These are phyloP conservation scores for Tineola bisselliella DNA, from an alignment of 2,888 invertebrate species.

Conservation along the genomic window DNA sequence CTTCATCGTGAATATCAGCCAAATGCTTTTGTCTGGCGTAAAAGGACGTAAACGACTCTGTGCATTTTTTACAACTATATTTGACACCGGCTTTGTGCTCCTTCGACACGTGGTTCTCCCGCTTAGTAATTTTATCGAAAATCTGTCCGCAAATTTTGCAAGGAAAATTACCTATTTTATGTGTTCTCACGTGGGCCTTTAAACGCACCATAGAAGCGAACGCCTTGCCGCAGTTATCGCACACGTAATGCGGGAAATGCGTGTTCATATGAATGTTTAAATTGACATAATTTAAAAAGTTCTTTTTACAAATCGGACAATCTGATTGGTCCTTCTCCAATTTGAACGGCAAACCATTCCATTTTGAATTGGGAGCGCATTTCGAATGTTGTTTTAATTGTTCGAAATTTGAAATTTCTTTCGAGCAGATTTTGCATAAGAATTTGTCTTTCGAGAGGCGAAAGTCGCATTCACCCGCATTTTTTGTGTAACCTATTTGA, in stretches of 20 bases:
- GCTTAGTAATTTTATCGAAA: slow-evolving; percentile 50
- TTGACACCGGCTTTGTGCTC: slow-evolving; percentile 53
- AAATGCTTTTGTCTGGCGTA: slow-evolving; percentile 56
- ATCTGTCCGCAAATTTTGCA: slow-evolving; percentile 47
- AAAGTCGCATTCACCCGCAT: slow-evolving; percentile 43
- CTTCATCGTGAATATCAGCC: slow-evolving; percentile 56
- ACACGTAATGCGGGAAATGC: slow-evolving; percentile 60
- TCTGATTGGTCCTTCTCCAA: slow-evolving; percentile 55
- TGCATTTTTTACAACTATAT: slow-evolving; percentile 52
- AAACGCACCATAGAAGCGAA: slow-evolving; percentile 62
- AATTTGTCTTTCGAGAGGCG: slow-evolving; percentile 30
- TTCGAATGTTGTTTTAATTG: slow-evolving; percentile 38
- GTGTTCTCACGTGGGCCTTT: slow-evolving; percentile 60
- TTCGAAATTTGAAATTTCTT: slow-evolving; percentile 35
- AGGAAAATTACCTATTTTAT: slow-evolving; percentile 55
- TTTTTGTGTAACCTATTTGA: slow-evolving; percentile 43
- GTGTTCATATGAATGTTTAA: slow-evolving; percentile 63
- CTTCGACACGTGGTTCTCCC: slow-evolving; percentile 56
- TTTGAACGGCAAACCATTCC: slow-evolving; percentile 47
- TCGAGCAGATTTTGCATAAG: slow-evolving; percentile 45
- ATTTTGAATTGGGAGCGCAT: slow-evolving; percentile 27
- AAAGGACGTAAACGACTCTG: slow-evolving; percentile 48
- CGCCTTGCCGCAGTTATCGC: slow-evolving; percentile 62
- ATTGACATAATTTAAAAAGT: slow-evolving; percentile 49
- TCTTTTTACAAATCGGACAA: slow-evolving; percentile 52